Evolutionary conservation across 92 coral and sea anemone species (phyloP), one percentile per base, ranked within the genome.

Genomic region (Zoanthus sansibaricus): DNA sequence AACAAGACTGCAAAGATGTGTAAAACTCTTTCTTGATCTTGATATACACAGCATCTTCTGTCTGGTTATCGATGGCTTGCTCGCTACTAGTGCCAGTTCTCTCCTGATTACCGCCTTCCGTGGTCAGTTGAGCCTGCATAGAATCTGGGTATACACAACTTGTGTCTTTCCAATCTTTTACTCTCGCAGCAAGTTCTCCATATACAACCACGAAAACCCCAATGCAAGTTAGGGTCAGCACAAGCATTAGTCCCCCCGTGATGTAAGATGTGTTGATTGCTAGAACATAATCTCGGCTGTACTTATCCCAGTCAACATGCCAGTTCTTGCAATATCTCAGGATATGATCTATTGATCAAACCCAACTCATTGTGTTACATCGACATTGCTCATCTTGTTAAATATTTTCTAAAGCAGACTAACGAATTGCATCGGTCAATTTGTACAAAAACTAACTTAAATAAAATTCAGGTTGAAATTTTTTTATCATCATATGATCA

Each of bases 51-150:
- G 64, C 74, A 49, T 33, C 17, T 4, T 80, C 75, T 25, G 31
- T 45, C n/a, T 21, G 31, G 31, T 42, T 72, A 42, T 30, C 72
- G 37, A 56, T 6, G 47, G 13, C 83, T n/a, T 64, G 84, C 47
- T 32, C 85, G n/a, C 85, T 80, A 12, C 75, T 80, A 20, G 74
- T 13, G 45, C 75, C 85, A 80, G 85, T 45, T 70, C 75, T 32
- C 45, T 49, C 59, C 2, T 46, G 14, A 5, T 58, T 66, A 11
- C 75, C 75, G 6, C 58, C 85, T 80, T 46, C 85, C 85, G 66
- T 75, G 61, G 46, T 47, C 10, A 80, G 85, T 6, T 79, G 73
- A 44, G 46, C 56, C 59, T 17, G 84, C 45, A 79, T 61, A 51
- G 58, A 44, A n/a, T 18, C 79, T 75, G 74, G 32, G 21, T 14